These are phyloP conservation scores for Arenaria interpres DNA, from an alignment of 2,113 vertebrate genomes.

Conservation along the genomic window DNA sequence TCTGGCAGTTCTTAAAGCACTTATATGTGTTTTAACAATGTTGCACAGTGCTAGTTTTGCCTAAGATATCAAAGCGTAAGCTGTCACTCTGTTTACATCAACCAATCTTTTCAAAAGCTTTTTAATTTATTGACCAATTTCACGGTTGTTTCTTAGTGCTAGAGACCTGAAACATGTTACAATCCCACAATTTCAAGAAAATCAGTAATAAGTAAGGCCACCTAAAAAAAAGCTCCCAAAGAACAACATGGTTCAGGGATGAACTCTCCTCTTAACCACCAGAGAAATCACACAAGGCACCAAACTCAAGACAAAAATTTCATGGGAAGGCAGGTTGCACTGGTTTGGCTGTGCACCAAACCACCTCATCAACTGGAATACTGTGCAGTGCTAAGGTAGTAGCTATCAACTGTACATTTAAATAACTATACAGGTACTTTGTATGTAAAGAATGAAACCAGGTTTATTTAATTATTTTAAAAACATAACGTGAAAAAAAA, in stretches of 20 bases:
- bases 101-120: background rate
- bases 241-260: background rate
- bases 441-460: background rate
- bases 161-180: background rate
- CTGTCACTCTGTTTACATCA: background rate
- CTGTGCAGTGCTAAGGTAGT: background rate
- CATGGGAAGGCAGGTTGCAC: background rate
- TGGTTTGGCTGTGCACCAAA: background rate
- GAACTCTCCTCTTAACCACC: background rate
- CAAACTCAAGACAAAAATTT: background rate
- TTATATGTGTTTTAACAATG: background rate
- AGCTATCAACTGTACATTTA: background rate
- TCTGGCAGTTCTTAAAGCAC: background rate
- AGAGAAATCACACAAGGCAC: background rate
- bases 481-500: background rate
- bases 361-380: background rate
- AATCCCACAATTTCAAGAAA: background rate
- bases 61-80: background rate
- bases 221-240: background rate
- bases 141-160: background rate
- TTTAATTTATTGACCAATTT: background rate
- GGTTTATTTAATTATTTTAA: background rate
- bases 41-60: background rate
- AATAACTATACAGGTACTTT: background rate
- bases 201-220: background rate